Percentiles rank a stretch among this genome's conserved stretches.
Conservation (phyloP, 2,797 vertebrate genomes). For the Cercopithecus diana region DNA sequence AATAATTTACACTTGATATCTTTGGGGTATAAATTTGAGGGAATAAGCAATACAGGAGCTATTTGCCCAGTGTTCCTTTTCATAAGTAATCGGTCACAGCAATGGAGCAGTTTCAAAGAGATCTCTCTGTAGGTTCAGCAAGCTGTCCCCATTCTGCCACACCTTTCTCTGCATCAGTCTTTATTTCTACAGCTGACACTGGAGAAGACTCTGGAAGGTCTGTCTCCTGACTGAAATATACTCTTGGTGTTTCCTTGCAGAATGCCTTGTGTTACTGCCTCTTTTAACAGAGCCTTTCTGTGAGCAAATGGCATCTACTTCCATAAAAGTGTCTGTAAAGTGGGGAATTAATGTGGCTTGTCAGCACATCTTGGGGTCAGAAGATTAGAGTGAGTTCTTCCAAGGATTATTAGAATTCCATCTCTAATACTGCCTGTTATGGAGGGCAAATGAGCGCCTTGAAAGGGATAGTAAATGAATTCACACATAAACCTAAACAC, state of each 20-base stretch:
- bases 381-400: not conserved
- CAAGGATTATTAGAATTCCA: not conserved
- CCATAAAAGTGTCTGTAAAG: constrained; percentile 41
- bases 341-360: constrained; percentile 13
- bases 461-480: not conserved
- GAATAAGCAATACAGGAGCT: not conserved
- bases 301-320: constrained; percentile 20
- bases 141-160: rapidly evolving
- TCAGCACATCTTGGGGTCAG: not conserved
- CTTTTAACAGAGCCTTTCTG: not conserved
- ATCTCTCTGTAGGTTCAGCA: not conserved
- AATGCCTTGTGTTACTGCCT: not conserved
- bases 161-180: not conserved
- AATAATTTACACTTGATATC: not conserved
- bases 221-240: not conserved
- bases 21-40: not conserved
- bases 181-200: not conserved
- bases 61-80: not conserved
- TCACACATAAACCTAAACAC: not conserved
- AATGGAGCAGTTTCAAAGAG: not conserved
- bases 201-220: not conserved
- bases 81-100: not conserved
- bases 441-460: not conserved
- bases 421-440: not conserved
- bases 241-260: not conserved